phyloP scores from a whole-genome alignment of 92 coral and sea anemone genomes.

The Paramuricea clavata region DNA sequence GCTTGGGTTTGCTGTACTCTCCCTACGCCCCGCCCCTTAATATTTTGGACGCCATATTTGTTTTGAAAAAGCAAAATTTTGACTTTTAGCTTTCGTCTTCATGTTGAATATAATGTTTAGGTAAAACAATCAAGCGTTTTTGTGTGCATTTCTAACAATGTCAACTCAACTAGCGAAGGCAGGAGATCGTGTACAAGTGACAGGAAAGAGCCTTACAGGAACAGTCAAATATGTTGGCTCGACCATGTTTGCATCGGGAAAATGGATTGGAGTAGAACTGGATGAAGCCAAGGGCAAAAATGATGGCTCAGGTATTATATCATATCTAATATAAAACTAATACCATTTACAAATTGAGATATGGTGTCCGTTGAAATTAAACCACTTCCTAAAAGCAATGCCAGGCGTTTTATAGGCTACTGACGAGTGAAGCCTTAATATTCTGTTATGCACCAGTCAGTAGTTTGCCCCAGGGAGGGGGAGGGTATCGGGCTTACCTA shows the following conservation, averaged over 20 bases:
- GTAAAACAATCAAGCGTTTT: not conserved
- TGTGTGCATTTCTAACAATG: conserved; percentile 3
- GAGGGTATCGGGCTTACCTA: too few species aligned
- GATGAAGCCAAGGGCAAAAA: conserved; percentile 97
- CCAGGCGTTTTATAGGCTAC: too few species aligned
- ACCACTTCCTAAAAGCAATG: too few species aligned
- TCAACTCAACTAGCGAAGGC: conserved; percentile 62
- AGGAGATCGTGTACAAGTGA: conserved; percentile 91
- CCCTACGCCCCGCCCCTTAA: conserved; percentile 5
- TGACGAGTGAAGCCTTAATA: too few species aligned
- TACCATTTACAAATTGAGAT: too few species aligned
- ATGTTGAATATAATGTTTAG: not conserved
- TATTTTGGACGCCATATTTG: conserved; percentile 9
- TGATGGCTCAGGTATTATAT: conserved; percentile 88
- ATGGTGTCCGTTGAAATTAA: too few species aligned
- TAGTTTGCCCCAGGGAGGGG: too few species aligned
- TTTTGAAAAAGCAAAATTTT: not conserved
- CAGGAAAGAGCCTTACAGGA: conserved; percentile 85
- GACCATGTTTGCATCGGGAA: conserved; percentile 95
- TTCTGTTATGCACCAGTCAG: too few species aligned
- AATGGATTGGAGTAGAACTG: conserved; percentile 97
- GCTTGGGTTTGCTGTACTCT: not conserved
- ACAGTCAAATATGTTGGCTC: conserved; percentile 97
- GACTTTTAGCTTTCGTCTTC: not conserved
- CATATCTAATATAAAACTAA: too few species aligned